Base-by-base conservation (phyloP, 2,888 invertebrate species). In the Nasonovia ribisnigri region DNA sequence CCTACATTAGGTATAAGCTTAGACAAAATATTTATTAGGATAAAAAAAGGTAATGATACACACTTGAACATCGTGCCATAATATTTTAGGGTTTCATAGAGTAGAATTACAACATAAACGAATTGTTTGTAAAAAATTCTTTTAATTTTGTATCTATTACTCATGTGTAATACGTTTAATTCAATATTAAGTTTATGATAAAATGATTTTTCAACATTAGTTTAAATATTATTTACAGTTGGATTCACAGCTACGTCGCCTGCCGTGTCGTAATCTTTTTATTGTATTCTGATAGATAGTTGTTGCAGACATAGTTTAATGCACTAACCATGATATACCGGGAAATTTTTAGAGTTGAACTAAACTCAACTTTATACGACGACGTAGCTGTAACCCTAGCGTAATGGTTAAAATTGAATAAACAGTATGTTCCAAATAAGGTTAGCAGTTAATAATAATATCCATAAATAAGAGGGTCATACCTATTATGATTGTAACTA, bases 41-140 rank as follows among this genome's bases (percentile, higher is more conserved):
- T 84, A 4, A 84, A 84, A 77, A 84, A 90, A 43, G 42, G 91
- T 91, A 91, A 91, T 54, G 10, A 43, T 24, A 54, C 20, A 91
- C 20, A 91, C 91, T 54, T 54, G 54, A 54, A 54, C 54, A 54
- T 24, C 0, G 51, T 51, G 16, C 26, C 29, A 29, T 29, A 84
- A 84, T 54, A 84, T 84, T 91, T 91, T 84, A 91, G 16, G 84
- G 91, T 84, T 91, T 91, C 91, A 43, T 43, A 42, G 77, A 54
- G 8, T 84, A 84, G 91, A 91, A 57, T 91, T 84, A 91, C 84
- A 91, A 54, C 43, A 84, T 54, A 54, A 91, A 67, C 67, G 67
- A 77, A 90, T 36, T 77, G 46, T 36, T 26, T 48, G 36, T 13
- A 67, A 57, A 46, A 46, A 67, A 48, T 48, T 36, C 26, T 90